These are phyloP conservation scores for Gastracanthus pulcherrimus DNA, from an alignment of 2,888 invertebrate species.

Conservation along the genomic window DNA sequence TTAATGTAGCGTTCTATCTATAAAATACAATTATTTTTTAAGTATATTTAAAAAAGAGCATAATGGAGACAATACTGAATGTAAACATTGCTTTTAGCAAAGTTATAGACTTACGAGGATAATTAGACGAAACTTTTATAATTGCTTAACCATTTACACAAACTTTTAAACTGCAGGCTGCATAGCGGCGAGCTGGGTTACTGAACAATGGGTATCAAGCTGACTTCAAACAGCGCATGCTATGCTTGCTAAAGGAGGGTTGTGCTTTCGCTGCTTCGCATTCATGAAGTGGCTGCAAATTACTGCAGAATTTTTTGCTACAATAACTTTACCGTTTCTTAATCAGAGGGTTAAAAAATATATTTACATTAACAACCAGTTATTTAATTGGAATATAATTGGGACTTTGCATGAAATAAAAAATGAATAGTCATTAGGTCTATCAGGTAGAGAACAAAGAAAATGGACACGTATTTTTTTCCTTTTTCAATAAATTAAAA, in stretches of 20 bases:
- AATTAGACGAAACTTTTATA: not conserved
- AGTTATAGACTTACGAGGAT: not conserved
- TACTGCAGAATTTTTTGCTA: too few species aligned
- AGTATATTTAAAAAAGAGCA: too few species aligned
- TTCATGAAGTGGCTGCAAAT: not conserved
- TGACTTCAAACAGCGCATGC: not conserved
- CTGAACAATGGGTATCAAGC: slow-evolving; percentile 11
- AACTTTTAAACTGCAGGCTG: not conserved
- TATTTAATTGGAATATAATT: too few species aligned
- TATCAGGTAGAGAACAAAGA: too few species aligned
- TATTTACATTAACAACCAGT: too few species aligned
- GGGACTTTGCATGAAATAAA: too few species aligned
- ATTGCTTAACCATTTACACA: not conserved
- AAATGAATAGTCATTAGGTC: too few species aligned
- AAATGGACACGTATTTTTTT: too few species aligned
- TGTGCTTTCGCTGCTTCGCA: not conserved
- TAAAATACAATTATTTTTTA: not conserved
- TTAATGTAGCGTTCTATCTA: not conserved
- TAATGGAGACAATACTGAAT: too few species aligned
- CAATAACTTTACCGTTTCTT: too few species aligned
- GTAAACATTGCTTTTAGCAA: not conserved
- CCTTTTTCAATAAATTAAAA: too few species aligned
- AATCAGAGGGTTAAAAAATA: too few species aligned
- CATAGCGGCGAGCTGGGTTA: not conserved
- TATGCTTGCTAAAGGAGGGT: not conserved